Evolutionary conservation across 2,888 invertebrate genomes (phyloP), one percentile per base, ranked within the genome.

Genomic region (Tigriopus californicus): DNA sequence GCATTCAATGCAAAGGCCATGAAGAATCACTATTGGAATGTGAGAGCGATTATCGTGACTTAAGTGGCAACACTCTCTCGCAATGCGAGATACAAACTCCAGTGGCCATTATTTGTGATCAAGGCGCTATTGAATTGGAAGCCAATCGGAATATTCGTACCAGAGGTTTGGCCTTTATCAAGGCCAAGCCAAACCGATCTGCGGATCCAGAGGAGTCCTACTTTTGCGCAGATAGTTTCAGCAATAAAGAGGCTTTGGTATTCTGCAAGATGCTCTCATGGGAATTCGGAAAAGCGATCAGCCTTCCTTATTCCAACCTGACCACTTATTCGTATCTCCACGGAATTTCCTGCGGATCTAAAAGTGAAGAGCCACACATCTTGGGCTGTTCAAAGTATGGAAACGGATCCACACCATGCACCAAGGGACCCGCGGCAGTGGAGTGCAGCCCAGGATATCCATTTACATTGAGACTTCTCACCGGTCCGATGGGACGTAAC

Each of bases 371-470:
- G 41, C n/a, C 41, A 10, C 58, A 58, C 44, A 58, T 58, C 24
- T 44, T 51, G 15, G 58, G 49, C 18, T 58, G 58, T 51, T 12
- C 18, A 8, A 44, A 24, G 15, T 49, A 18, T 12, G 10, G 12
- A 18, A 58, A 18, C 33, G 44, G 20, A 13, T 48, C 33, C 8
- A 8, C 15, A 2, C 41, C 41, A 11, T 25, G 20, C 8, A 41
- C 55, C 41, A 41, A 15, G 15, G 55, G 41, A 12, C 41, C 55
- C 41, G 55, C 41, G n/a, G 42, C 20, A 11, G 20, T 57, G n/a
- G 57, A 57, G 33, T 57, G 57, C 15, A 20, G 40, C 41, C 57
- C 57, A 22, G 57, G 57, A 20, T 57, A 48, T 18, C 57, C 57
- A 10, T 46, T 57, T 11, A 44, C 24, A 1, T 41, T 57, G 13